Conservation (phyloP, 2,797 vertebrate species). For the Geranospiza caerulescens region DNA sequence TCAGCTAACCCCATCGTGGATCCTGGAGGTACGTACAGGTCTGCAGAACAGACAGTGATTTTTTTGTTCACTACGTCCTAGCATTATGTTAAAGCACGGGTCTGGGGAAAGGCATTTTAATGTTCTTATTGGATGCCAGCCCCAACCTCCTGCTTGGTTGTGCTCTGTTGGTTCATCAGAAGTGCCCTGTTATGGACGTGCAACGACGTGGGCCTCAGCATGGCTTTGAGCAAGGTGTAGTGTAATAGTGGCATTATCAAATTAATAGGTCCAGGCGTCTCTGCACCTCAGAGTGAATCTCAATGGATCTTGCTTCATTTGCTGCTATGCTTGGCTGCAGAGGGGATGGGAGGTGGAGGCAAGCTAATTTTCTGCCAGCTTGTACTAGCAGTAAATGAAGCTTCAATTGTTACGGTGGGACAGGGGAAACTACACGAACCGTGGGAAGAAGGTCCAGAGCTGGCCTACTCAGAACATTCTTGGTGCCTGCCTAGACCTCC, state of each 20-base stretch:
- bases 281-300: neutral
- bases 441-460: neutral
- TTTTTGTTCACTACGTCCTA: neutral
- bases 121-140: neutral
- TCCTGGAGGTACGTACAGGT: neutral
- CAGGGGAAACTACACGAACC: too few relatives aligned
- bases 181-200: neutral
- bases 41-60: neutral
- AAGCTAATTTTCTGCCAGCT: neutral
- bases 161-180: neutral
- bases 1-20: neutral
- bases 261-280: neutral
- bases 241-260: neutral
- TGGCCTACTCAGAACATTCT: neutral
- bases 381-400: neutral
- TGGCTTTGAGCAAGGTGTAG: neutral
- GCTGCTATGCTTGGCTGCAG: neutral
- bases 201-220: rapidly evolving
- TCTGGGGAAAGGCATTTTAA: neutral
- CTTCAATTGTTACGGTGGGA: neutral
- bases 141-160: neutral
- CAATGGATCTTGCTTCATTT: neutral
- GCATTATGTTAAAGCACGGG: rapidly evolving
- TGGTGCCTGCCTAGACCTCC: neutral
- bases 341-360: neutral